These are phyloP conservation scores for Drosophila tanythrix DNA, from an alignment of 2,888 invertebrate genomes.

Conservation along the genomic window DNA sequence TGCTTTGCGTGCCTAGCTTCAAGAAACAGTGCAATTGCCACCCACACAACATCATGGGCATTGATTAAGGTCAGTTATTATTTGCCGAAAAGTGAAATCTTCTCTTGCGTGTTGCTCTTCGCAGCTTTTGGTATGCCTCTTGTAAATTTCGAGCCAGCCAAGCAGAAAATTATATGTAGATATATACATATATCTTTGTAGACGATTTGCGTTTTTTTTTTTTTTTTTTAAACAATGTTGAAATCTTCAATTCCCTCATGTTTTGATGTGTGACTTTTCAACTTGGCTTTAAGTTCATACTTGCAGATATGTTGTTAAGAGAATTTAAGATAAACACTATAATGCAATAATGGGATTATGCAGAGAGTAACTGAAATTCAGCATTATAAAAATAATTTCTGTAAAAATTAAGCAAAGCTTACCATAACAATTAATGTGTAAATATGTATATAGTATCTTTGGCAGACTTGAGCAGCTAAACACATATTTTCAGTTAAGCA, in stretches of 20 bases:
- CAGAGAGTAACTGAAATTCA: background rate
- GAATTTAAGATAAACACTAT: background rate
- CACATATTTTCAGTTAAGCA: background rate
- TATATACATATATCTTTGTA: constrained; percentile 9
- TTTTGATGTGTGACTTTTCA: background rate
- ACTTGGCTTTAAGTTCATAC: background rate
- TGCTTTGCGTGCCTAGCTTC: constrained; percentile 17
- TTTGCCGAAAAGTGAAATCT: constrained; percentile 70
- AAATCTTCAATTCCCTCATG: background rate
- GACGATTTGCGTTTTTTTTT: constrained; percentile 19
- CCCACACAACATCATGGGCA: constrained; percentile 56
- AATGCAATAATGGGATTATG: background rate
- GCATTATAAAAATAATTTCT: background rate
- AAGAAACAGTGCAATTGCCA: constrained; percentile 38
- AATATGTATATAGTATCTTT: background rate
- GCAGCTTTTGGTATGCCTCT: constrained; percentile 5
- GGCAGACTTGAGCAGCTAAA: background rate
- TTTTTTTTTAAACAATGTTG: background rate
- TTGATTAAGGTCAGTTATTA: constrained; percentile 77
- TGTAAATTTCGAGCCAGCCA: constrained; percentile 31
- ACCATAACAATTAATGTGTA: background rate
- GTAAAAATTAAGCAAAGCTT: background rate
- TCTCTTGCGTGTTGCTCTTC: constrained; percentile 32
- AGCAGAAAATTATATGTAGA: constrained; percentile 35
- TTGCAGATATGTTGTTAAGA: background rate